Evolutionary conservation across 2,113 vertebrate genomes (phyloP), one percentile per base, ranked within the genome.

Genomic region (Ploceus nigricollis): DNA sequence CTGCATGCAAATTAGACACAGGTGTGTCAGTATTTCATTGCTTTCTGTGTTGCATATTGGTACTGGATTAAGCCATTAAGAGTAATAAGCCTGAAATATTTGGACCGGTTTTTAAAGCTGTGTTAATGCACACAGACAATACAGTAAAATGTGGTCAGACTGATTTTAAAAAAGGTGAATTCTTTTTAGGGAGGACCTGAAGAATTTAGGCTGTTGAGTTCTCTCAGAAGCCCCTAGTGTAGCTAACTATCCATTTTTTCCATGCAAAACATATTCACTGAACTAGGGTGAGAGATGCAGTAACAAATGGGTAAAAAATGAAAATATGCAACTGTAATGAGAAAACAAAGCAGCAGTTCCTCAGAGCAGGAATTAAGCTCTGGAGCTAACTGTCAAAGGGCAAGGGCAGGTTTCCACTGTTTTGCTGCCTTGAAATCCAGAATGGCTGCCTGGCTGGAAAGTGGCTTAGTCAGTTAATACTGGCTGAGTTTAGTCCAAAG

Each of bases 61-160:
- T 14, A 31, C 17, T 47, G 40, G 50, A 14, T 56, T 31, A 66
- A 92, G 11, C 23, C 27, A 22, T 18, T 45, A 68, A 50, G 17
- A 53, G 42, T 85, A 89, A 54, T 35, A 69, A 91, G 4, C 28
- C 45, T 50, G 15, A 51, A 56, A n/a, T 51, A 9, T 10, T 21
- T 1, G 4, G 51, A 1, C 0, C 0, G 22, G 10, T 30, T 79
- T 89, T 69, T 37, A 60, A 82, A 37, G 31, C 3, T 37, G 2
- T 45, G 7, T 58, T 33, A 44, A 63, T 85, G 15, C 8, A 21
- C 31, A 12, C 3, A 12, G 19, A 14, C 3, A 33, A 15, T 11
- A 33, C 10, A 54, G 24, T 19, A 14, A 45, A 65, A 10, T 0
- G 0, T 21, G 25, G 23, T 33, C 21, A 70, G 25, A 21, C 4